Conservation (phyloP, 2,797 vertebrate genomes). For the Acipenser transmontanus region DNA sequence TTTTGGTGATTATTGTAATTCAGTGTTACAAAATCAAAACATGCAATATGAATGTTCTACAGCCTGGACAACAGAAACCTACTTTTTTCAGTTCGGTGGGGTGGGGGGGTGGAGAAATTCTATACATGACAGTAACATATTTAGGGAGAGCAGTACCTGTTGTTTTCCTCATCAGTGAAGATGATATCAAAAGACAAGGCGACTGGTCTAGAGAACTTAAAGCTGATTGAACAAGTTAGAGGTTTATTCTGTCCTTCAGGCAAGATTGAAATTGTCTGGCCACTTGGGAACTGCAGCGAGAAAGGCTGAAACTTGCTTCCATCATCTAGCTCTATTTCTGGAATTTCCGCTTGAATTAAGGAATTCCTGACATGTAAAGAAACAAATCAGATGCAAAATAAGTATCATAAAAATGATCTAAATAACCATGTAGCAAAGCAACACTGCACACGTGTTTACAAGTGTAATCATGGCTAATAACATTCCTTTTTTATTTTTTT, state of each 20-base stretch:
- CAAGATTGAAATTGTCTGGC: constrained; percentile 37
- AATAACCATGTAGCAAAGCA: no score
- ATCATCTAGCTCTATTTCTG: constrained; percentile 45
- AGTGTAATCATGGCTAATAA: no score
- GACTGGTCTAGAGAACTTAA: constrained; percentile 56
- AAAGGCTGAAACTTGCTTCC: constrained; percentile 48
- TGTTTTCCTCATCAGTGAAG: constrained; percentile 60
- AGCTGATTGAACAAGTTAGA: constrained; percentile 57
- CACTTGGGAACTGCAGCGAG: constrained; percentile 56
- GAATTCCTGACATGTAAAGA: constrained; percentile 46
- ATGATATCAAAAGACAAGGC: constrained; percentile 52
- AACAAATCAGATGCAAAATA: not conserved
- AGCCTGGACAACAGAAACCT: no score
- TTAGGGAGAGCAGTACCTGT: constrained; percentile 52
- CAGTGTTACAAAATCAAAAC: no score
- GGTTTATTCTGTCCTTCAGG: constrained; percentile 24
- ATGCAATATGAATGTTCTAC: no score
- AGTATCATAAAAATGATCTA: no score
- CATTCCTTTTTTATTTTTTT: no score
- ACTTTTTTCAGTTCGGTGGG: no score
- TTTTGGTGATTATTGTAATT: no score
- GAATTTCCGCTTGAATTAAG: constrained; percentile 47
- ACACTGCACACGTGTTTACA: no score
- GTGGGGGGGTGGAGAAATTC: no score
- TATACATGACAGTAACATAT: no score